Conservation (phyloP, 2,888 invertebrate species). For the Lutraria lutraria region DNA sequence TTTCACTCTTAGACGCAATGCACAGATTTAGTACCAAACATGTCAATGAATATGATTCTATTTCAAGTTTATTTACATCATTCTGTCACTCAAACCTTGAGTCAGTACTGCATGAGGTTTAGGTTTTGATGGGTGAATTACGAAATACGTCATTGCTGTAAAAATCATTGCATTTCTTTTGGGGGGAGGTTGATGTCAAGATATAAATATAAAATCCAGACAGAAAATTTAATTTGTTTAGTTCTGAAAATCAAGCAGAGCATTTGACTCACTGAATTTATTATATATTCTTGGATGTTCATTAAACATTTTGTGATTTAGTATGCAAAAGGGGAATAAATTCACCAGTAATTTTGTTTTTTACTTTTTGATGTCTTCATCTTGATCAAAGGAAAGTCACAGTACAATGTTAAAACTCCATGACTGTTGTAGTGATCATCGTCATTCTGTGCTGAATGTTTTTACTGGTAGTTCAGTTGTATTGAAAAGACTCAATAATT, state of each 20-base stretch:
- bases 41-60: not conserved
- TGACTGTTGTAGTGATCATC: too few species aligned
- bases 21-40: slow-evolving; percentile 7
- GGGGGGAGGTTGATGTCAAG: not conserved
- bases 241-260: not conserved
- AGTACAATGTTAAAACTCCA: too few species aligned
- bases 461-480: too few species aligned
- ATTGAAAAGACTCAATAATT: too few species aligned
- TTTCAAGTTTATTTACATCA: slow-evolving; percentile 6
- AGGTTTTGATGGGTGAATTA: not conserved
- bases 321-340: too few species aligned
- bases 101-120: not conserved
- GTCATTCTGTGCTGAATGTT: too few species aligned
- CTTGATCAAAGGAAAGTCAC: too few species aligned
- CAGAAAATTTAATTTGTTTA: not conserved
- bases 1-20: not conserved
- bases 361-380: too few species aligned
- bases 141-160: not conserved
- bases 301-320: too few species aligned
- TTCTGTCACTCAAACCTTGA: slow-evolving; percentile 20
- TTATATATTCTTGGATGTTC: too few species aligned
- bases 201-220: not conserved
- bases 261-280: not conserved
- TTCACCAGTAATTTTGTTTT: too few species aligned
- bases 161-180: not conserved